Conservation (phyloP, 2,888 invertebrate genomes). For the Silvanus unidentatus region DNA sequence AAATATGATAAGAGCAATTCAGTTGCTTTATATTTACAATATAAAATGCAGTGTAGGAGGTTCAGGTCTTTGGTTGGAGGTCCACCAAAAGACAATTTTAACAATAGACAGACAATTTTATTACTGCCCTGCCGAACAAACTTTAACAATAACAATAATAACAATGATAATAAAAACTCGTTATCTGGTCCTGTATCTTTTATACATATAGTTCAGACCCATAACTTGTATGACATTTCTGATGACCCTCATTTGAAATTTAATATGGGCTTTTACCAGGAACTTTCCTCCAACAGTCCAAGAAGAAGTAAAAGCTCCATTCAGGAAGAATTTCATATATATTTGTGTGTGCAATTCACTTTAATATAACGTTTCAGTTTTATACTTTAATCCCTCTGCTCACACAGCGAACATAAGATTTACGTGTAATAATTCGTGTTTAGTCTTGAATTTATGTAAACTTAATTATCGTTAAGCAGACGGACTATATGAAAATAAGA, state of each 20-base stretch:
- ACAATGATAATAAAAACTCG: constrained; percentile 35
- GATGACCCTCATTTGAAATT: constrained; percentile 22
- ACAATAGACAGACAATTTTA: constrained; percentile 36
- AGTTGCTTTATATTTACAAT: constrained; percentile 1
- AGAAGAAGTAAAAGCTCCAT: too few species aligned
- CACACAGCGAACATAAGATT: too few species aligned
- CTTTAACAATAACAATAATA: constrained; percentile 36
- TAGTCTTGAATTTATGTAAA: too few species aligned
- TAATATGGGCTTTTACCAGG: constrained; percentile 5
- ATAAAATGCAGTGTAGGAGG: constrained; percentile 24
- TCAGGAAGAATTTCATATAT: too few species aligned
- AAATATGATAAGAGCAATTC: not conserved
- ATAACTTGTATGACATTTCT: constrained; percentile 17
- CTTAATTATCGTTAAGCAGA: too few species aligned
- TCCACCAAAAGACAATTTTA: constrained; percentile 27
- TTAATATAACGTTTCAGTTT: too few species aligned
- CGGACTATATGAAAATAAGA: too few species aligned
- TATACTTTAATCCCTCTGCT: too few species aligned
- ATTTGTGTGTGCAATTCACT: too few species aligned
- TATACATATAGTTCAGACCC: constrained; percentile 12
- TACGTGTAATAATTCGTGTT: too few species aligned
- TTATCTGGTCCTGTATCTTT: constrained; percentile 28
- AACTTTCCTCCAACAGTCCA: too few species aligned
- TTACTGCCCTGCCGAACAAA: constrained; percentile 32
- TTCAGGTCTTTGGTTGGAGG: constrained; percentile 22